Conservation (phyloP, 2,888 invertebrate genomes). For the Autographa gamma region DNA sequence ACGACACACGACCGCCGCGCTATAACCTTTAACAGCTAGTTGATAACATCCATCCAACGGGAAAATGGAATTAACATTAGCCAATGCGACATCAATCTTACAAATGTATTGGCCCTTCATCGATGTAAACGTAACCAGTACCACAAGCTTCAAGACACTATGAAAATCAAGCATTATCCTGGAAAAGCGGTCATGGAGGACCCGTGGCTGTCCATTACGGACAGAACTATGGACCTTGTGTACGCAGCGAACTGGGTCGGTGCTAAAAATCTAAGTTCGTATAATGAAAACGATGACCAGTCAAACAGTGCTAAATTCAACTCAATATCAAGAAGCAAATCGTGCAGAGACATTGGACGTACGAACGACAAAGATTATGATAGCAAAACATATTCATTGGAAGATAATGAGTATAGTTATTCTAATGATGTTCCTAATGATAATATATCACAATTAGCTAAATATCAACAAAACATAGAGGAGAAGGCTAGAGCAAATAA, state of each 20-base stretch:
- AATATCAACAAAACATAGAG: constrained; percentile 90
- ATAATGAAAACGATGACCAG: constrained; percentile 76
- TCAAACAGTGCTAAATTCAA: constrained; percentile 79
- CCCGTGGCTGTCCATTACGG: constrained; percentile 91
- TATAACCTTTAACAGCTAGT: constrained; percentile 51
- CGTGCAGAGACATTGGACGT: constrained; percentile 83
- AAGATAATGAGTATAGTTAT: constrained; percentile 76
- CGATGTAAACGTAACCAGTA: constrained; percentile 45
- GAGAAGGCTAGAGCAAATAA: constrained; percentile 87
- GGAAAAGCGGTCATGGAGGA: constrained; percentile 95
- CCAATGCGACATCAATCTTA: constrained; percentile 36
- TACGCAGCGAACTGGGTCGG: constrained; percentile 96
- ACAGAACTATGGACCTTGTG: constrained; percentile 92
- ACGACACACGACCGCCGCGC: constrained; percentile 41
- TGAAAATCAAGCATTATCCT: constrained; percentile 96
- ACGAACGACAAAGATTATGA: constrained; percentile 74
- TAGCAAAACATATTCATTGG: constrained; percentile 73
- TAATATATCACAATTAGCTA: constrained; percentile 88
- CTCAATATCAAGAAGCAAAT: constrained; percentile 86
- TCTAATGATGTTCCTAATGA: constrained; percentile 76
- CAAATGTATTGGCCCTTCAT: constrained; percentile 45
- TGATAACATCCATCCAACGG: constrained; percentile 48
- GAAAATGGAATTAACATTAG: constrained; percentile 68
- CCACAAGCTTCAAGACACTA: constrained; percentile 74
- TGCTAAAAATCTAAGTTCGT: constrained; percentile 88